Evolutionary conservation across 2,797 vertebrate species (phyloP).

Genomic region (Carapus acus): DNA sequence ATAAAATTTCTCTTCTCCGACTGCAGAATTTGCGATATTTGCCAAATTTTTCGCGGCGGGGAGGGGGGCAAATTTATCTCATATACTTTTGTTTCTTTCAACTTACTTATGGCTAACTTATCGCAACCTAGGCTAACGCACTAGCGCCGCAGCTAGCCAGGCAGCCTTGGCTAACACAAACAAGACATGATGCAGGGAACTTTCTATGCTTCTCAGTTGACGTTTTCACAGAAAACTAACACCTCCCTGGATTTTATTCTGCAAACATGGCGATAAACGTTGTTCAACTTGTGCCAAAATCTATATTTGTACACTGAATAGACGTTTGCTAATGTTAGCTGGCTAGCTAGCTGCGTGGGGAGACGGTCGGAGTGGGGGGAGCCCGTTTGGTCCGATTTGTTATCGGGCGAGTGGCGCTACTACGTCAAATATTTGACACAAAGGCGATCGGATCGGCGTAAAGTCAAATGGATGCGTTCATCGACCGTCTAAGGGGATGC

Average conservation of each 20-base stretch:
- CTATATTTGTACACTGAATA: neutral
- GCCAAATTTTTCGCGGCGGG: fast-evolving
- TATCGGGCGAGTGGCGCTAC: conserved; percentile 54
- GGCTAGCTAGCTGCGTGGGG: conserved; percentile 41
- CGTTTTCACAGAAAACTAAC: conserved; percentile 17
- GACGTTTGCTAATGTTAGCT: conserved; percentile 55
- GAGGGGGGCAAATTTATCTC: fast-evolving
- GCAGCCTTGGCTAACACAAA: conserved; percentile 48
- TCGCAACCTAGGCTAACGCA: conserved; percentile 29
- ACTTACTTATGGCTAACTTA: conserved; percentile 3
- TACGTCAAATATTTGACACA: conserved; percentile 29
- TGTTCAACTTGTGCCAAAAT: neutral
- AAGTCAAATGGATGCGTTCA: conserved; percentile 16
- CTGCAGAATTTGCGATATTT: neutral
- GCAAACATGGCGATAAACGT: neutral
- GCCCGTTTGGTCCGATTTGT: conserved; percentile 63
- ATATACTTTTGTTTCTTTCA: fast-evolving
- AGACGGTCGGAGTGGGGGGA: conserved; percentile 54
- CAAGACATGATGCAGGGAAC: conserved; percentile 35
- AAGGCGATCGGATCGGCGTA: conserved; percentile 19
- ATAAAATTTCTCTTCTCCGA: too few relatives aligned
- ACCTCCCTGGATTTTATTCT: neutral
- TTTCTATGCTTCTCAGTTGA: conserved; percentile 1
- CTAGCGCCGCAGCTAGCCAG: conserved; percentile 46
- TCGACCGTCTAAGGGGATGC: conserved; percentile 4